Conservation (phyloP, 2,797 vertebrate species). For the Myioborus melanocephalus region DNA sequence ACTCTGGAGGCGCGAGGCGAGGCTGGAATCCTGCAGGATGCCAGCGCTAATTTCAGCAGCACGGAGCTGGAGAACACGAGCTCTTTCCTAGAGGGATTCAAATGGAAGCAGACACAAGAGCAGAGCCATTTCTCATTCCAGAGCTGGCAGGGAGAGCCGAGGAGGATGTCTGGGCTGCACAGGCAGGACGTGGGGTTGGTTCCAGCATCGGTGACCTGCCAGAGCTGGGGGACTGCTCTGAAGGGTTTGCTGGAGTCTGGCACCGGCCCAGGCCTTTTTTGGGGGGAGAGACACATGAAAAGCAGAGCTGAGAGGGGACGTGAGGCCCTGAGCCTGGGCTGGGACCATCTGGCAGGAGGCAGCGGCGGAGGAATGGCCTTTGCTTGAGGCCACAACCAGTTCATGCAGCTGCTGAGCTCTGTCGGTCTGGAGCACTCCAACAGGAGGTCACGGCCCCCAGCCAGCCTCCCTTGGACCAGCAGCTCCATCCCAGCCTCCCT, state of each 20-base stretch:
- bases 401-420: neutral
- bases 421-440: neutral
- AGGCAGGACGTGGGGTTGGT: neutral
- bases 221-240: neutral
- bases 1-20: neutral
- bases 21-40: neutral
- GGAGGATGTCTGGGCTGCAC: conserved; percentile 50
- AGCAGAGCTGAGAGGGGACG: neutral
- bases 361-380: neutral
- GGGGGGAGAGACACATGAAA: neutral
- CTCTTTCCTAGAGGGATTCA: conserved; percentile 50
- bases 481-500: neutral
- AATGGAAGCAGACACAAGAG: conserved; percentile 44
- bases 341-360: neutral
- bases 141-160: conserved; percentile 19
- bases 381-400: neutral
- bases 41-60: conserved; percentile 59
- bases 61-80: conserved; percentile 22
- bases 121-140: conserved; percentile 26
- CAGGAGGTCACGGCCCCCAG: neutral
- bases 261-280: neutral
- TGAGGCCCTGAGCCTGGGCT: conserved; percentile 9
- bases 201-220: conserved; percentile 24
- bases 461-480: neutral
- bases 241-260: neutral